Evolutionary conservation across 2,113 vertebrate species (phyloP).

Genomic region (Struthio camelus): DNA sequence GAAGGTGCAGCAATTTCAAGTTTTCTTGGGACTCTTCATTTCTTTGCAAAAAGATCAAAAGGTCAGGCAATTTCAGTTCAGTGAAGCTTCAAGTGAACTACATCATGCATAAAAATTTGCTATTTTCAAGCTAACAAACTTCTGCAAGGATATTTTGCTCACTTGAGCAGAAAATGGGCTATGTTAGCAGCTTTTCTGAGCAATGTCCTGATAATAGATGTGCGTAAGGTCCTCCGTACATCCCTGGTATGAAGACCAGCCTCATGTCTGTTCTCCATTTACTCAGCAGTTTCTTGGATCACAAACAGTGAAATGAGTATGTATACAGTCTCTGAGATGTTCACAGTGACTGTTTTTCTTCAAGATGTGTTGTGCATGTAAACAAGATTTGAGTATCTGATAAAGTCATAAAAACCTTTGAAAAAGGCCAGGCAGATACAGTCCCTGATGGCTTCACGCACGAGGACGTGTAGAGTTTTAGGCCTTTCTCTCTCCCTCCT

Average conservation of each 20-base stretch:
- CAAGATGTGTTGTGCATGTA: fast-evolving
- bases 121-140: not conserved
- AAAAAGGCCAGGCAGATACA: not conserved
- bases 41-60: slow-evolving; percentile 6
- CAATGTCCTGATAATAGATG: fast-evolving
- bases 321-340: fast-evolving
- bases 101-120: slow-evolving; percentile 35
- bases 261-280: fast-evolving
- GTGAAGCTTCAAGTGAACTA: slow-evolving; percentile 19
- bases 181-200: slow-evolving; percentile 32
- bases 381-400: fast-evolving
- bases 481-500: not conserved
- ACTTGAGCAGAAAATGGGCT: slow-evolving; percentile 52
- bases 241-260: not conserved
- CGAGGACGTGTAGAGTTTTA: fast-evolving
- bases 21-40: not conserved
- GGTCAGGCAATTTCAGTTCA: slow-evolving; percentile 33
- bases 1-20: not conserved
- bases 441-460: fast-evolving
- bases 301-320: fast-evolving
- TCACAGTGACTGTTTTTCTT: not conserved
- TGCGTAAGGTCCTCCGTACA: not conserved
- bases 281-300: not conserved
- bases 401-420: not conserved
- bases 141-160: slow-evolving; percentile 6